Evolutionary conservation across 2,888 invertebrate genomes (phyloP).

Genomic region (Ornithoptera alexandrae): DNA sequence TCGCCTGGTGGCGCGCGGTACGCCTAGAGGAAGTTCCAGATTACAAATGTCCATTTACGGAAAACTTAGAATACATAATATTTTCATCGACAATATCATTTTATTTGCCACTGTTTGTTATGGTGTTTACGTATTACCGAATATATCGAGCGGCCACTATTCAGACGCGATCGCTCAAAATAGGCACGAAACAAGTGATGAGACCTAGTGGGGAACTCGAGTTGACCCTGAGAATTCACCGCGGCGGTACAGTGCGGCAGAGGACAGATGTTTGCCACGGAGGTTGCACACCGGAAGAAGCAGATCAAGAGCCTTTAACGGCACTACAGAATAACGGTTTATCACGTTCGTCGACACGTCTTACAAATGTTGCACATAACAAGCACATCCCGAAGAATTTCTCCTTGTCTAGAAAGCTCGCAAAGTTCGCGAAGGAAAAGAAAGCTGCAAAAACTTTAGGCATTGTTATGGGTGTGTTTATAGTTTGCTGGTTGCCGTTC

Average conservation of each 20-base stretch:
- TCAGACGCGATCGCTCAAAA: slow-evolving; percentile 93
- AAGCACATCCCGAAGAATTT: slow-evolving; percentile 91
- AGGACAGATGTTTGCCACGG: slow-evolving; percentile 76
- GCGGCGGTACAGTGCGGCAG: slow-evolving; percentile 89
- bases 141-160: slow-evolving; percentile 96
- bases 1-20: slow-evolving; percentile 96
- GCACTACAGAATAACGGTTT: slow-evolving; percentile 89
- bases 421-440: slow-evolving; percentile 97
- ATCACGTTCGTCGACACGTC: slow-evolving; percentile 84
- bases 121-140: slow-evolving; percentile 98
- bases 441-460: slow-evolving; percentile 98
- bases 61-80: slow-evolving; percentile 96
- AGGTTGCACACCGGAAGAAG: slow-evolving; percentile 84
- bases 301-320: slow-evolving; percentile 85
- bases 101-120: slow-evolving; percentile 96
- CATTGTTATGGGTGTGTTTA: slow-evolving; percentile 98
- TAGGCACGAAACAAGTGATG: slow-evolving; percentile 94
- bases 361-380: slow-evolving; percentile 80
- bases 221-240: slow-evolving; percentile 94
- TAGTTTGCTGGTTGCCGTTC: slow-evolving; percentile 98
- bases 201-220: slow-evolving; percentile 91
- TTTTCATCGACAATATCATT: slow-evolving; percentile 99
- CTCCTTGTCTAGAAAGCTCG: slow-evolving; percentile 93
- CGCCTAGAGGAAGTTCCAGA: slow-evolving; percentile 88
- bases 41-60: slow-evolving; percentile 96